These are phyloP conservation scores for Eutolmus rufibarbis DNA, from an alignment of 2,888 invertebrate genomes.

Conservation along the genomic window DNA sequence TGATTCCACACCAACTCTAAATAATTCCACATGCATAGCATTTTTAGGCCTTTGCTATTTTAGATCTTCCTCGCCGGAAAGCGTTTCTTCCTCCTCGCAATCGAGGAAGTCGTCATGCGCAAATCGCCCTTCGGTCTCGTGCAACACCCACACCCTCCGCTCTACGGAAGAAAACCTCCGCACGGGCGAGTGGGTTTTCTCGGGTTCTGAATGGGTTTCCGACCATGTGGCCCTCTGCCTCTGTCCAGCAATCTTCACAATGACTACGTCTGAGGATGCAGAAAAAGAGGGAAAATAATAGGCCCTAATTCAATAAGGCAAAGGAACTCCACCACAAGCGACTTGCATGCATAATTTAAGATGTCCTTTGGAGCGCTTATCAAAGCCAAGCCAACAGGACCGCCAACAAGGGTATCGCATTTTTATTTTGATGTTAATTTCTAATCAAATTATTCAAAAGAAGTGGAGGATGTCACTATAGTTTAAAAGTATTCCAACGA, in stretches of 20 bases:
- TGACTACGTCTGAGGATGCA: neutral
- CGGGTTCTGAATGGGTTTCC: neutral
- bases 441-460: neutral
- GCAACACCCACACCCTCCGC: neutral
- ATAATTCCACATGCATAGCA: slow-evolving; percentile 13
- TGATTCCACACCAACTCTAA: neutral
- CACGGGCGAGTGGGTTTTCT: neutral
- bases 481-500: no score
- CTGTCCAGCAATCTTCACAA: neutral
- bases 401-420: neutral
- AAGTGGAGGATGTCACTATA: neutral
- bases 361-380: neutral
- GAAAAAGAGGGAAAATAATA: neutral
- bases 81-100: neutral
- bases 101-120: slow-evolving; percentile 19
- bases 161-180: neutral
- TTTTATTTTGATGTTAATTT: neutral
- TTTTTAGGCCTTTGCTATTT: slow-evolving; percentile 4
- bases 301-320: neutral
- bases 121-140: neutral
- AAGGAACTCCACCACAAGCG: neutral
- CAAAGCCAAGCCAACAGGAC: neutral
- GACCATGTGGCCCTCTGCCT: neutral
- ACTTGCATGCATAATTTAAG: neutral
- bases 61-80: neutral